Conservation (phyloP, 2,113 vertebrate genomes). For the Cephalopholis sonnerati region DNA sequence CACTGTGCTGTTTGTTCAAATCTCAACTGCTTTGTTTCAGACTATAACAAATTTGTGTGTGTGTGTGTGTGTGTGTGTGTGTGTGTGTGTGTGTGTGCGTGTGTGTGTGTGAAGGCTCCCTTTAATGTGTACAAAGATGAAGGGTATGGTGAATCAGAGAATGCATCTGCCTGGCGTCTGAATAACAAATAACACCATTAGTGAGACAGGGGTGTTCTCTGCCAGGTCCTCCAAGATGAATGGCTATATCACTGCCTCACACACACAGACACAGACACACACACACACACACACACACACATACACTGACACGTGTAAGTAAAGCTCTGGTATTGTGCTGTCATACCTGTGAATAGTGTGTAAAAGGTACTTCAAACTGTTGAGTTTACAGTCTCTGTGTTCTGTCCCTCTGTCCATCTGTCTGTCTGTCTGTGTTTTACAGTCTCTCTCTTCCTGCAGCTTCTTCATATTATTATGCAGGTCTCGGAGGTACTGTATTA, state of each 20-base stretch:
- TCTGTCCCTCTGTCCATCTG: neutral
- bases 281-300: constrained; percentile 18
- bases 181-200: constrained; percentile 80
- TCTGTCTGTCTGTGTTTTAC: neutral
- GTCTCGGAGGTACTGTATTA: neutral
- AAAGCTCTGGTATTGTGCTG: constrained; percentile 10
- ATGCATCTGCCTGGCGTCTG: constrained; percentile 68
- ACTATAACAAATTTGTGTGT: neutral
- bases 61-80: neutral
- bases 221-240: constrained; percentile 71
- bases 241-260: constrained; percentile 40
- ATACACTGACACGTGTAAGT: constrained; percentile 1
- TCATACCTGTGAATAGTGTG: constrained; percentile 55
- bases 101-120: constrained; percentile 27
- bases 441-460: neutral
- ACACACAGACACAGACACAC: constrained; percentile 24
- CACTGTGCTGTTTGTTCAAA: neutral
- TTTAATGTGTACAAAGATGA: constrained; percentile 61
- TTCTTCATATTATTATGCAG: neutral
- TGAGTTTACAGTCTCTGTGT: constrained; percentile 6
- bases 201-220: constrained; percentile 64
- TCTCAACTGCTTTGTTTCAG: constrained; percentile 5
- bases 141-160: constrained; percentile 65
- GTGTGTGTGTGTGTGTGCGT: constrained; percentile 16
- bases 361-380: constrained; percentile 52